phyloP scores from a whole-genome alignment of 2,113 vertebrate species.

The Andinoacara biseriatus region DNA sequence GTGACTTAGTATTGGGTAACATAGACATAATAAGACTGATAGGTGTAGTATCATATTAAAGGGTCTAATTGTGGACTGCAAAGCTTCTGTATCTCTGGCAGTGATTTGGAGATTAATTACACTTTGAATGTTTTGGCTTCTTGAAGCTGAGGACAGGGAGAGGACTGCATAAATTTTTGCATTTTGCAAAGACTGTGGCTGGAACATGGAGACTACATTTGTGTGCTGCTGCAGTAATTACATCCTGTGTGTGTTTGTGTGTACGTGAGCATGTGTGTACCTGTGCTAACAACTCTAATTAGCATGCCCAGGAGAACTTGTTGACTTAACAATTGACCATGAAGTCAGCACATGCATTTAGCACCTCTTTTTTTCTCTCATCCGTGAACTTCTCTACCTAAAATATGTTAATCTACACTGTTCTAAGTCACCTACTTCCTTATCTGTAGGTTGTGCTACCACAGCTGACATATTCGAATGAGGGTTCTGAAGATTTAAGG shows the following conservation, averaged over 20 bases:
- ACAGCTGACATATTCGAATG: slow-evolving; percentile 47
- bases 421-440: slow-evolving; percentile 38
- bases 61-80: slow-evolving; percentile 30
- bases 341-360: slow-evolving; percentile 36
- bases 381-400: slow-evolving; percentile 5
- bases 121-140: slow-evolving; percentile 38
- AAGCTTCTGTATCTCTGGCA: slow-evolving; percentile 40
- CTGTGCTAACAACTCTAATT: slow-evolving; percentile 48
- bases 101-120: slow-evolving; percentile 46
- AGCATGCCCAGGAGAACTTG: slow-evolving; percentile 57
- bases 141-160: slow-evolving; percentile 11
- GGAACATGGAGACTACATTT: slow-evolving; percentile 15
- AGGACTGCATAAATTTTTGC: slow-evolving; percentile 46
- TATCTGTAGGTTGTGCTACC: slow-evolving; percentile 41
- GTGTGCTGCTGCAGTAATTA: slow-evolving; percentile 51
- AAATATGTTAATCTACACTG: slow-evolving; percentile 28
- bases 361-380: slow-evolving; percentile 22
- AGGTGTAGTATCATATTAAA: slow-evolving; percentile 50
- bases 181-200: slow-evolving; percentile 21
- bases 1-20: slow-evolving; percentile 60
- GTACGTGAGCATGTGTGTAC: slow-evolving; percentile 2
- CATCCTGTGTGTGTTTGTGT: slow-evolving; percentile 46
- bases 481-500: slow-evolving; percentile 32
- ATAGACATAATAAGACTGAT: slow-evolving; percentile 54
- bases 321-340: slow-evolving; percentile 60